Conservation (phyloP, 2,113 vertebrate genomes). For the Pterocles burchelli region DNA sequence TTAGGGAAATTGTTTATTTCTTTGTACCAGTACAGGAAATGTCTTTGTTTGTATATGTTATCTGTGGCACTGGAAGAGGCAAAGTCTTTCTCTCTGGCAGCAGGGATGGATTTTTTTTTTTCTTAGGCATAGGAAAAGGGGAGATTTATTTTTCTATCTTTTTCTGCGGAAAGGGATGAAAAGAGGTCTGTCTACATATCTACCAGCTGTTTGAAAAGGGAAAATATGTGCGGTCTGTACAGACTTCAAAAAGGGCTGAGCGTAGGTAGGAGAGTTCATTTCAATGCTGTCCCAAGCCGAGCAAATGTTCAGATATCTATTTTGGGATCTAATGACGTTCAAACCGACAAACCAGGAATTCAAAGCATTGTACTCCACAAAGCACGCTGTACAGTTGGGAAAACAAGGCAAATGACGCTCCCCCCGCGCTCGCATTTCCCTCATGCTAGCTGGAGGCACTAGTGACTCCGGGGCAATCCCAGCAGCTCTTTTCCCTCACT, state of each 20-base stretch:
- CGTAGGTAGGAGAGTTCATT: neutral
- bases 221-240: neutral
- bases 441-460: neutral
- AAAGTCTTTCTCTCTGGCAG: neutral
- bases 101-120: neutral
- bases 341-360: conserved; percentile 24
- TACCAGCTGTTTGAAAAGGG: neutral
- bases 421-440: neutral
- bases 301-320: conserved; percentile 26
- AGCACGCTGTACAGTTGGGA: neutral
- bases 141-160: neutral
- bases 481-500: neutral
- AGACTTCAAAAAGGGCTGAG: neutral
- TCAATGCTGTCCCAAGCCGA: neutral
- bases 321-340: conserved; percentile 31
- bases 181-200: neutral
- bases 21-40: neutral
- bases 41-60: neutral
- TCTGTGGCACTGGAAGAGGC: neutral
- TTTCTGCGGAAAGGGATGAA: neutral
- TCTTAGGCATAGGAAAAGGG: neutral
- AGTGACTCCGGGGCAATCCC: neutral
- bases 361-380: conserved; percentile 8
- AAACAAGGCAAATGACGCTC: neutral
- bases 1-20: conserved; percentile 34